Evolutionary conservation across 92 coral and sea anemone species (phyloP), one percentile per base, ranked within the genome.

Genomic region (Zoanthus gigantus): DNA sequence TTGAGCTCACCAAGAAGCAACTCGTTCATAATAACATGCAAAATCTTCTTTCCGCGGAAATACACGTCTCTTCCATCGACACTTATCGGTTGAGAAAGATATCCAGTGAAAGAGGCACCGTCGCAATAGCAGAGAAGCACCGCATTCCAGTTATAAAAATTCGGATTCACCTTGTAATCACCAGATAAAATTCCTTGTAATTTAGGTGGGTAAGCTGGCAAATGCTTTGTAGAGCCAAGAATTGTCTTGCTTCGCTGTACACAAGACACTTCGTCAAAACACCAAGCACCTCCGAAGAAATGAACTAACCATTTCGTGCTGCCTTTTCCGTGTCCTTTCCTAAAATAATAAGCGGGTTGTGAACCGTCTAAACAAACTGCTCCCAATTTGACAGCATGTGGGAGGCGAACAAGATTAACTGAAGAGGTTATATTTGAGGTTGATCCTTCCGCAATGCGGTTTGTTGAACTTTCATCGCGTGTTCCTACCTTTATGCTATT

Each of bases 271-370:
- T 93, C 98, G 75, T 95, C 98, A 37, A 89, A 95, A 87, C 98
- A 95, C 98, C 98, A 95, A 10, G 98, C 98, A 48, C 98, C 98
- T 3, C 98, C 98, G 37, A 95, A 95, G 93, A 95, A 95, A 60
- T 95, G 96, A 77, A 95, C 87, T 52, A 95, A 89, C 98, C 98
- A 95, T 83, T 91, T 93, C 17, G 86, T 44, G 29, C n/a, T 53
- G 54, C 98, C 96, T 85, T 82, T 78, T 85, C 93, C 96, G 23
- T 86, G 88, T 10, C 98, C 98, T 73, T 89, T 86, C 60, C 98
- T 81, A 86, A 79, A 91, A 83, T 93, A 95, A 42, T 93, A 95
- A 48, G 96, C 98, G 9, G 98, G 98, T 82, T 96, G 92, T 60
- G 98, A 95, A 15, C 98, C 98, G 73, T 95, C 98, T 34, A 95